Evolutionary conservation across 2,113 vertebrate genomes (phyloP).

Genomic region (human (Homo sapiens)): DNA sequence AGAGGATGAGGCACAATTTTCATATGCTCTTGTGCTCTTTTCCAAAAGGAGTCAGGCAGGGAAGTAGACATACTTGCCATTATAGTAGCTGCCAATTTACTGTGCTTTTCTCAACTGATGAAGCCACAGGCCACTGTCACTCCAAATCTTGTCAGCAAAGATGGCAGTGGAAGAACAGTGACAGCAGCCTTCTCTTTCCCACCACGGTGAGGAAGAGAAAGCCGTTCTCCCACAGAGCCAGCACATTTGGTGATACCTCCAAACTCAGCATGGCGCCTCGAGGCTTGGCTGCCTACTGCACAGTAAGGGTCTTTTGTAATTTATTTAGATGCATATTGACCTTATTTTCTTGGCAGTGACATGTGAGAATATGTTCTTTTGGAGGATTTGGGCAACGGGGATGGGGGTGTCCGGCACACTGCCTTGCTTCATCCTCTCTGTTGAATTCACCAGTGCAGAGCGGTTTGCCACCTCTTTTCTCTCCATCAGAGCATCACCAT

Average conservation of each 20-base stretch:
- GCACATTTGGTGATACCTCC: neutral
- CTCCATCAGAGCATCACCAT: neutral
- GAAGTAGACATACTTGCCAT: neutral
- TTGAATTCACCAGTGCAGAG: neutral
- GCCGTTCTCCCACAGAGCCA: neutral
- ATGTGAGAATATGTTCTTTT: neutral
- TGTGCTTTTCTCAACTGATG: neutral
- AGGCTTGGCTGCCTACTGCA: neutral
- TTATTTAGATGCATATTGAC: constrained; percentile 50
- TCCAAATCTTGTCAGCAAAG: constrained; percentile 20
- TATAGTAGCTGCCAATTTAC: neutral
- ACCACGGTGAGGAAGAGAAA: neutral
- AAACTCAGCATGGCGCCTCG: neutral
- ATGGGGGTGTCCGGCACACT: rapidly evolving
- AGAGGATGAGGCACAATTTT: neutral
- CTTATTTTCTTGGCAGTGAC: constrained; percentile 51
- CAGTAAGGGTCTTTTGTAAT: neutral
- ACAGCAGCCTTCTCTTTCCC: neutral
- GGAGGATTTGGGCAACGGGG: neutral
- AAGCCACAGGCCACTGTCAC: neutral
- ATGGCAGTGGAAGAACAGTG: neutral
- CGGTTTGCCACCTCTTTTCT: neutral
- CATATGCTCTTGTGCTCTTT: neutral
- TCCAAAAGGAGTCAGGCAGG: neutral
- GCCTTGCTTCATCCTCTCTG: neutral